phyloP scores from a whole-genome alignment of 2,113 vertebrate species.

The Neodon shergylaensis region DNA sequence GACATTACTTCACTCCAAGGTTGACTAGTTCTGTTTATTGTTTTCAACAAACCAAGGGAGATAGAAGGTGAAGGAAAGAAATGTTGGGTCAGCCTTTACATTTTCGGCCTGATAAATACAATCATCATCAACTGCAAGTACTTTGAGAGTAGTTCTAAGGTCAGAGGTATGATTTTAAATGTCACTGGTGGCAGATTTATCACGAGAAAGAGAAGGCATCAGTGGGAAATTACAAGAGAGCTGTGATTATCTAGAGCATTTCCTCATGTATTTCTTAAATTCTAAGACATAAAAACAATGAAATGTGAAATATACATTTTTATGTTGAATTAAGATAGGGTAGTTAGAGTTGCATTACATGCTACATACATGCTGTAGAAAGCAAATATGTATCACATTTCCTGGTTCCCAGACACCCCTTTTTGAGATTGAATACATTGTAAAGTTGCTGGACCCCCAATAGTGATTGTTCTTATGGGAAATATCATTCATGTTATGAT shows the following conservation, averaged over 20 bases:
- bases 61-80: conserved; percentile 28
- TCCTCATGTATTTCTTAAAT: conserved; percentile 4
- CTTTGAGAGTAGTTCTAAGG: conserved; percentile 53
- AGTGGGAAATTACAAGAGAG: conserved; percentile 59
- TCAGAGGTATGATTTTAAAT: conserved; percentile 69
- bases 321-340: background rate
- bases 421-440: background rate
- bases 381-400: background rate
- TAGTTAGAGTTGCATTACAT: background rate
- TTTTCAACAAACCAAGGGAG: conserved; percentile 48
- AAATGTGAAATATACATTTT: conserved; percentile 16
- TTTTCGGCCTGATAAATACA: conserved; percentile 53
- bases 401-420: background rate
- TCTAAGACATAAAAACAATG: conserved; percentile 49
- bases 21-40: conserved; percentile 47
- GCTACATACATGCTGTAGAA: background rate
- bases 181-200: conserved; percentile 66
- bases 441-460: conserved; percentile 18
- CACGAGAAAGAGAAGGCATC: conserved; percentile 41
- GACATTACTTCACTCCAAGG: conserved; percentile 33
- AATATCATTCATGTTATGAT: conserved; percentile 43
- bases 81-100: conserved; percentile 16
- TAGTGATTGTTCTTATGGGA: conserved; percentile 25
- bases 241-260: conserved; percentile 39
- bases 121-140: conserved; percentile 57